phyloP scores from a whole-genome alignment of 1,140 invertebrate species.

The Araneus ventricosus region DNA sequence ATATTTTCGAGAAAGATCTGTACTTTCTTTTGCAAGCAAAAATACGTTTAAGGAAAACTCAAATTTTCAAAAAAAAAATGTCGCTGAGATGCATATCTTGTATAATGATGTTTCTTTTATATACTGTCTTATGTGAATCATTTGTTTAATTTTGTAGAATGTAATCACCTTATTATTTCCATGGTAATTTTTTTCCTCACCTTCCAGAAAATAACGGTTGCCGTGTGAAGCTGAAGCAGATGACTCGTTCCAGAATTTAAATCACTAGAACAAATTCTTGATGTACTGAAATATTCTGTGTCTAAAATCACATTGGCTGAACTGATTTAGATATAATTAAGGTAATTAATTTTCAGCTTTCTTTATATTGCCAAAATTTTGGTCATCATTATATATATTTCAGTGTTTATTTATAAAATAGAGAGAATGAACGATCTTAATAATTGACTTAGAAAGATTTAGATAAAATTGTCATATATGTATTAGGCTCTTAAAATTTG shows the following conservation, averaged over 20 bases:
- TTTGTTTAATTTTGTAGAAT: background rate
- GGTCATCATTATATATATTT: background rate
- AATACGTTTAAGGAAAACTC: too few species aligned
- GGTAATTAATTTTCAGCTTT: conserved; percentile 78
- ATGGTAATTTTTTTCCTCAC: background rate
- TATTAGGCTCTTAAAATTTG: too few species aligned
- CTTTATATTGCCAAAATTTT: background rate
- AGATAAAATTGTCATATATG: too few species aligned
- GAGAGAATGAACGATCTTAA: too few species aligned
- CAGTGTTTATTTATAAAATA: too few species aligned
- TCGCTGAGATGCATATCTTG: too few species aligned
- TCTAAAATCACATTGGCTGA: conserved; percentile 97
- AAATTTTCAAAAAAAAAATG: too few species aligned
- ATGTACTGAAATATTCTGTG: conserved; percentile 91
- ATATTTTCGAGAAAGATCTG: too few species aligned
- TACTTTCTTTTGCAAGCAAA: too few species aligned
- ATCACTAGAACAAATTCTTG: conserved; percentile 93
- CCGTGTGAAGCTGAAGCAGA: conserved; percentile 79
- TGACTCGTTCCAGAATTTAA: conserved; percentile 84
- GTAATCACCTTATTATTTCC: background rate
- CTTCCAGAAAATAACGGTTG: conserved; percentile 80
- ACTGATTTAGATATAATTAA: conserved; percentile 94
- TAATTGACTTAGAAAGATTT: too few species aligned
- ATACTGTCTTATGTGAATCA: too few species aligned
- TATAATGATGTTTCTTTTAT: too few species aligned